Evolutionary conservation across 2,888 invertebrate genomes (phyloP).

Genomic region (Agonopterix heracliana): DNA sequence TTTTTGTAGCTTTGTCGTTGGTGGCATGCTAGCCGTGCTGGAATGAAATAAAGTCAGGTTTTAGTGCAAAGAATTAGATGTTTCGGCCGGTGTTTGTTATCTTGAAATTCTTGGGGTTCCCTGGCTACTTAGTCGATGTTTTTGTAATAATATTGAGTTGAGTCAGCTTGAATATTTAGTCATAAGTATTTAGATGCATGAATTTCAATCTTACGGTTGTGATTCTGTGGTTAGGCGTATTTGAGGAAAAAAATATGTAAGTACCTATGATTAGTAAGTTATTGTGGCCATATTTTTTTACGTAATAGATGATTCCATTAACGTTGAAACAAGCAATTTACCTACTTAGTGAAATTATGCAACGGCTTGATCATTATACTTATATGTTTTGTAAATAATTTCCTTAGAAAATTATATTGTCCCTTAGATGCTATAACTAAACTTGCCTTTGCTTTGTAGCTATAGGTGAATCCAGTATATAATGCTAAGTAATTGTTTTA

Average conservation of each 20-base stretch:
- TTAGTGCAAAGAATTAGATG: no score
- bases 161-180: neutral
- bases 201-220: neutral
- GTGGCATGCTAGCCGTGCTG: no score
- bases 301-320: conserved; percentile 1
- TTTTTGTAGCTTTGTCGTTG: no score
- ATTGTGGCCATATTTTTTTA: conserved; percentile 39
- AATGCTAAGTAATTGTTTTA: no score
- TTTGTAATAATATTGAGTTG: neutral
- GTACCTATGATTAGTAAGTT: neutral
- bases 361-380: no score
- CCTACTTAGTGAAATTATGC: neutral
- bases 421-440: neutral
- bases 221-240: neutral
- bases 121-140: neutral
- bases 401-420: conserved; percentile 1
- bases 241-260: conserved; percentile 7
- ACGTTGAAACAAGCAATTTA: neutral
- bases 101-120: no score
- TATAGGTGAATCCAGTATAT: neutral
- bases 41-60: no score
- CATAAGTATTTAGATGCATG: neutral
- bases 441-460: conserved; percentile 6
- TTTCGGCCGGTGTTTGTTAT: no score
- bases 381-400: neutral